Conservation (phyloP, 2,888 invertebrate species). For the Nasonovia ribisnigri region DNA sequence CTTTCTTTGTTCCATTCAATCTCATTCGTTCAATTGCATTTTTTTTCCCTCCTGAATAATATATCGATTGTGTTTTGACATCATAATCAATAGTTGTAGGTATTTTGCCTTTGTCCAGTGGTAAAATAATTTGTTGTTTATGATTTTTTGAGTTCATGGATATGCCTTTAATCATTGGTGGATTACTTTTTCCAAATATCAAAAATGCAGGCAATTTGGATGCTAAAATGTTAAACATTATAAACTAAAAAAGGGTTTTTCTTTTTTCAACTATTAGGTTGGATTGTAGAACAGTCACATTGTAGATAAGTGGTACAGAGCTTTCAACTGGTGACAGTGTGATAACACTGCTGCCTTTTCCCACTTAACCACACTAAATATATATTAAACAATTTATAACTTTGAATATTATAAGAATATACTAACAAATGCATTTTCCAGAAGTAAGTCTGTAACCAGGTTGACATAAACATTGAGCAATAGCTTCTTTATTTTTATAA, state of each 20-base stretch:
- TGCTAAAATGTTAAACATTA: slow-evolving; percentile 70
- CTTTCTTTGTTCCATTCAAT: slow-evolving; percentile 75
- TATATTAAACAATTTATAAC: not conserved
- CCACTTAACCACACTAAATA: not conserved
- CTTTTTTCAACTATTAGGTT: not conserved
- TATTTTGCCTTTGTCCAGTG: slow-evolving; percentile 77
- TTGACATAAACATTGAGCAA: slow-evolving; percentile 79
- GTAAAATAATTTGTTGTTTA: slow-evolving; percentile 76
- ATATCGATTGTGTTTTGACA: slow-evolving; percentile 74
- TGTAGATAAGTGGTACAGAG: not conserved
- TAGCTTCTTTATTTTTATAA: slow-evolving; percentile 70
- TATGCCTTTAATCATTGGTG: slow-evolving; percentile 81
- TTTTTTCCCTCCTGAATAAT: slow-evolving; percentile 76
- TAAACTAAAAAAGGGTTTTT: not conserved
- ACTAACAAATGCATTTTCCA: slow-evolving; percentile 77
- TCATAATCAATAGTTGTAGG: slow-evolving; percentile 81
- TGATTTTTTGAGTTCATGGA: slow-evolving; percentile 70
- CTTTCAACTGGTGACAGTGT: not conserved
- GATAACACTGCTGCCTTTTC: not conserved
- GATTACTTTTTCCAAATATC: slow-evolving; percentile 77
- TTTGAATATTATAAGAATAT: slow-evolving; percentile 28
- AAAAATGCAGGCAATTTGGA: slow-evolving; percentile 75
- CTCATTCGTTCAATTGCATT: slow-evolving; percentile 77
- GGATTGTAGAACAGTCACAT: not conserved
- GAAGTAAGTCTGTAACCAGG: slow-evolving; percentile 78